Evolutionary conservation across 2,113 vertebrate genomes (phyloP).

Genomic region (Merops nubicus): DNA sequence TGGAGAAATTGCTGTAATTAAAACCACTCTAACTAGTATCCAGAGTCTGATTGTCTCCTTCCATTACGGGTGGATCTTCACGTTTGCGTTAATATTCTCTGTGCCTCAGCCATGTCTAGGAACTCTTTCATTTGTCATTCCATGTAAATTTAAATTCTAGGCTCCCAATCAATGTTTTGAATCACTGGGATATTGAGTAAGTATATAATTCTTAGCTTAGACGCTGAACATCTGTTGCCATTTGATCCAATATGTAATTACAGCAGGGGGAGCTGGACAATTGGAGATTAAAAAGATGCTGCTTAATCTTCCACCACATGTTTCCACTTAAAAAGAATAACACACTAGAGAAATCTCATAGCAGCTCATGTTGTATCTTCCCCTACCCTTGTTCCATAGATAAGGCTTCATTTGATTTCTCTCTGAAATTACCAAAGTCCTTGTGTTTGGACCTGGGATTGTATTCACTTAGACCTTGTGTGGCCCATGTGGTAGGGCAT

Average conservation of each 20-base stretch:
- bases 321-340: constrained; percentile 70
- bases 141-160: constrained; percentile 49
- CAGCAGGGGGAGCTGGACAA: constrained; percentile 79
- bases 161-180: constrained; percentile 44
- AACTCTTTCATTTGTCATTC: constrained; percentile 30
- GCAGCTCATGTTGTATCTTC: background rate
- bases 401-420: constrained; percentile 2
- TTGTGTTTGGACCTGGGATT: background rate
- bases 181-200: constrained; percentile 77
- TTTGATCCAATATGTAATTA: constrained; percentile 82
- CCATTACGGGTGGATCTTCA: background rate
- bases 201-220: constrained; percentile 82
- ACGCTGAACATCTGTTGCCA: constrained; percentile 82
- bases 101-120: background rate
- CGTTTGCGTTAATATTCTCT: background rate
- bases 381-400: background rate
- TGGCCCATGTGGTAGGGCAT: background rate
- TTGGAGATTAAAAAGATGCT: constrained; percentile 78
- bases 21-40: background rate
- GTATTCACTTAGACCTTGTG: background rate
- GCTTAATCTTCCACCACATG: constrained; percentile 79
- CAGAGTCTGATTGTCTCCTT: background rate
- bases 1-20: background rate
- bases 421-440: background rate
- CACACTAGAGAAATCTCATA: constrained; percentile 53